Evolutionary conservation across 1,140 invertebrate species (phyloP), one percentile per base, ranked within the genome.

Genomic region (Lepidurus couesii): DNA sequence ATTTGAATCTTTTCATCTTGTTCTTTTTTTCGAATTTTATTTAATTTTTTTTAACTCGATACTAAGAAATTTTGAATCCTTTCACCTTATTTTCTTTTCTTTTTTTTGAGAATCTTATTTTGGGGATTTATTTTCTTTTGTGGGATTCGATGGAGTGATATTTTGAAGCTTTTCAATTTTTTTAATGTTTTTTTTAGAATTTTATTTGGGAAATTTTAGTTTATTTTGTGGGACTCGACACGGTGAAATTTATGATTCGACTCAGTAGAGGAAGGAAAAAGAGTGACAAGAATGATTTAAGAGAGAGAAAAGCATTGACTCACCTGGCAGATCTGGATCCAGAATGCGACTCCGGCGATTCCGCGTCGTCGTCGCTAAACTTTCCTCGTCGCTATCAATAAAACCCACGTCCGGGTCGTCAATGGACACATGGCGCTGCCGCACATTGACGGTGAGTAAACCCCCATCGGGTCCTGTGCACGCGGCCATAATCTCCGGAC

Each of bases 401-500:
- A 91, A 93, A 84, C 92, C 91, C 34, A 93, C 90, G 82, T 92
- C 91, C 45, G 89, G 87, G 78, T 92, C 91, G 77, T 87, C 88
- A 73, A 88, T 86, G 80, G 89, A 90, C 21, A 81, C 77, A 84
- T 91, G 90, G 78, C 89, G 87, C 73, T 77, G 53, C 79, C 73
- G 88, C 42, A 89, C 84, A 84, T 90, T 91, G 7, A 94, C 91
- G 16, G 90, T 89, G 1, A 91, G 92, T 11, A 93, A 87, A 7
- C 92, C 93, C 76, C 91, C 91, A 80, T 92, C 89, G 1, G 93
- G 93, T 3, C 93, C 93, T 7, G 92, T 93, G 87, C 1, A 98
- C 93, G 84, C 90, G 93, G 34, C 95, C 95, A 88, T 98, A 96
- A 86, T 98, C 96, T 0, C 96, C 96, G 11, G 95, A 96, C 75